phyloP scores from a whole-genome alignment of 2,797 vertebrate genomes.

The Enteromius mattozi region DNA sequence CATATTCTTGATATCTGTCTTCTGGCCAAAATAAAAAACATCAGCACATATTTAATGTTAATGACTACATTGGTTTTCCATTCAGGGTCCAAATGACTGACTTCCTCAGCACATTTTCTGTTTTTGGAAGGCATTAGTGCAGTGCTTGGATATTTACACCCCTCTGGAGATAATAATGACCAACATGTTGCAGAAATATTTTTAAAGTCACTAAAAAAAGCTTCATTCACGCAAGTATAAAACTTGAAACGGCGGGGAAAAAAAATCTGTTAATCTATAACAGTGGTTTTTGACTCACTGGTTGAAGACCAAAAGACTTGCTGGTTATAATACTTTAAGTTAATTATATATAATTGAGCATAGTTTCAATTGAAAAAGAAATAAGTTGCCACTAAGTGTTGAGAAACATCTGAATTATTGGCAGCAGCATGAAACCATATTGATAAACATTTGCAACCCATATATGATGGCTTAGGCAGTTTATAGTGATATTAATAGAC shows the following conservation, averaged over 20 bases:
- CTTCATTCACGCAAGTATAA: neutral
- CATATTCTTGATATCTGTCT: slow-evolving; percentile 43
- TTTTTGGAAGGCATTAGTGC: slow-evolving; percentile 15
- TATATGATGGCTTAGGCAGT: neutral
- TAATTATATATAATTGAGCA: neutral
- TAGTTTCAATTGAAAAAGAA: neutral
- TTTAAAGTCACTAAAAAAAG: neutral
- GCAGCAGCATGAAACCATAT: neutral
- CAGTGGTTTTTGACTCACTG: neutral
- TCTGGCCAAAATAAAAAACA: slow-evolving; percentile 25
- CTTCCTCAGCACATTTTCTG: slow-evolving; percentile 27
- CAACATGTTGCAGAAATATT: slow-evolving; percentile 15
- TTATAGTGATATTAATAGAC: neutral
- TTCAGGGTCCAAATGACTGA: slow-evolving; percentile 17
- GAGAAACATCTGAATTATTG: neutral
- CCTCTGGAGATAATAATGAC: slow-evolving; percentile 27
- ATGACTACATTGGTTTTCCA: slow-evolving; percentile 22
- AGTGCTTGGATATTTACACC: slow-evolving; percentile 13
- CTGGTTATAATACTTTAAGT: neutral
- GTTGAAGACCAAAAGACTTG: neutral
- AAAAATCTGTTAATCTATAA: neutral
- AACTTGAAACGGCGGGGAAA: neutral
- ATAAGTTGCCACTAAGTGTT: neutral
- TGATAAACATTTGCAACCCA: neutral
- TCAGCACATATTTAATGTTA: slow-evolving; percentile 45